Conservation (phyloP, 23 tunicate species). For the Trididemnum nubilum region DNA sequence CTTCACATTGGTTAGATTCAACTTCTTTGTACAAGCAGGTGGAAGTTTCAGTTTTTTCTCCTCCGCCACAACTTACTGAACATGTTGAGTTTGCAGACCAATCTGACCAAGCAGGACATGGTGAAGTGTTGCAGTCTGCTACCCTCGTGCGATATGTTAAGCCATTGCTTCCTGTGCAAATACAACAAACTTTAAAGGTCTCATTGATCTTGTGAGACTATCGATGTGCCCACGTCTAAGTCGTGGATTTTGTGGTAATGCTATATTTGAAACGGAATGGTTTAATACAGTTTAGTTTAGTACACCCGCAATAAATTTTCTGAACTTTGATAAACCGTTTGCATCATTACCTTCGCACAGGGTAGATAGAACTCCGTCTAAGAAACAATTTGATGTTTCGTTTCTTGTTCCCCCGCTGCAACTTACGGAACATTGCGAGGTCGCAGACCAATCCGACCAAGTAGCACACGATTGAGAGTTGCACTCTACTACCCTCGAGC, state of each 20-base stretch:
- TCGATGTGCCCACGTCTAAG: too few species aligned
- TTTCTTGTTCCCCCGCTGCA: slow-evolving; percentile 2
- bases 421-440: background rate
- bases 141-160: too few species aligned
- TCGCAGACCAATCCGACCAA: background rate
- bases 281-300: too few species aligned
- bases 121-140: too few species aligned
- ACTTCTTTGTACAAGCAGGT: background rate
- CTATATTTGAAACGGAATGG: too few species aligned
- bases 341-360: background rate
- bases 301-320: too few species aligned
- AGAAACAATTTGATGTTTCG: background rate
- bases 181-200: too few species aligned
- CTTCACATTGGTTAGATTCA: background rate
- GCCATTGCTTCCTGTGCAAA: too few species aligned
- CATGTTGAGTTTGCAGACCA: background rate
- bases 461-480: background rate
- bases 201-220: too few species aligned
- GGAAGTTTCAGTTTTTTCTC: background rate
- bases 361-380: background rate
- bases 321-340: too few species aligned
- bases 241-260: too few species aligned
- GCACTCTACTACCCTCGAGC: background rate
- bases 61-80: background rate
- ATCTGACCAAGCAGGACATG: background rate